phyloP scores from a whole-genome alignment of 2,797 vertebrate species.

The Trichosurus vulpecula region DNA sequence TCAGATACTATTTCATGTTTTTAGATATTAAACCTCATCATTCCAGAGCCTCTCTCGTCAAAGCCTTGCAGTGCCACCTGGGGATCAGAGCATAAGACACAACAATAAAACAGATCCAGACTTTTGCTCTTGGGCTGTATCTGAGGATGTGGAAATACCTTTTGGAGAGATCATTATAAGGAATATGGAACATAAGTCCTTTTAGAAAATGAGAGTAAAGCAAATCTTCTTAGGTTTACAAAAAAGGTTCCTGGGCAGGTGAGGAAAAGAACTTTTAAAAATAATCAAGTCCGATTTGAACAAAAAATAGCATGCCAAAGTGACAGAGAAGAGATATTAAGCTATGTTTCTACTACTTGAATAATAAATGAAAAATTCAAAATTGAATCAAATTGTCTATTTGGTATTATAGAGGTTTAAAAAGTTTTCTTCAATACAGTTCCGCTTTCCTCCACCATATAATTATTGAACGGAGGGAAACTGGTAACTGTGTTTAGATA shows the following conservation, averaged over 20 bases:
- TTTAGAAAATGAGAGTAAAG: background rate
- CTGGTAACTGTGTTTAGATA: background rate
- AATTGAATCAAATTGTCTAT: slow-evolving; percentile 21
- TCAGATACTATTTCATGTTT: slow-evolving; percentile 57
- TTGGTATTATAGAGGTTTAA: background rate
- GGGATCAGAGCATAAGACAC: slow-evolving; percentile 37
- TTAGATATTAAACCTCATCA: slow-evolving; percentile 69
- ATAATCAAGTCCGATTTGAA: slow-evolving; percentile 31
- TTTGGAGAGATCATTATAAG: background rate
- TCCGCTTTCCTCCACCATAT: background rate
- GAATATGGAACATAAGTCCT: slow-evolving; percentile 5
- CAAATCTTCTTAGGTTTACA: background rate
- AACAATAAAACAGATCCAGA: slow-evolving; percentile 52
- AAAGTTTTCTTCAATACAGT: background rate
- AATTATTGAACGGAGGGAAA: background rate
- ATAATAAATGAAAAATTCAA: slow-evolving; percentile 20
- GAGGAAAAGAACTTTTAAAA: slow-evolving; percentile 43
- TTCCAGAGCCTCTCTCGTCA: slow-evolving; percentile 51
- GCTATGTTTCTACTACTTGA: background rate
- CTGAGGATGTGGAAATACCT: background rate
- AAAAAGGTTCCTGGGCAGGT: background rate
- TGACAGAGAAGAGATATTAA: slow-evolving; percentile 3
- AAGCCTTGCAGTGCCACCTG: slow-evolving; percentile 33
- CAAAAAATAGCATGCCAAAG: slow-evolving; percentile 13
- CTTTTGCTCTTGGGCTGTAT: slow-evolving; percentile 19